A percentile compares a stretch with the other conserved stretches of the same genome.
Conservation (phyloP, 2,888 invertebrate genomes). For the Protonemura montana region DNA sequence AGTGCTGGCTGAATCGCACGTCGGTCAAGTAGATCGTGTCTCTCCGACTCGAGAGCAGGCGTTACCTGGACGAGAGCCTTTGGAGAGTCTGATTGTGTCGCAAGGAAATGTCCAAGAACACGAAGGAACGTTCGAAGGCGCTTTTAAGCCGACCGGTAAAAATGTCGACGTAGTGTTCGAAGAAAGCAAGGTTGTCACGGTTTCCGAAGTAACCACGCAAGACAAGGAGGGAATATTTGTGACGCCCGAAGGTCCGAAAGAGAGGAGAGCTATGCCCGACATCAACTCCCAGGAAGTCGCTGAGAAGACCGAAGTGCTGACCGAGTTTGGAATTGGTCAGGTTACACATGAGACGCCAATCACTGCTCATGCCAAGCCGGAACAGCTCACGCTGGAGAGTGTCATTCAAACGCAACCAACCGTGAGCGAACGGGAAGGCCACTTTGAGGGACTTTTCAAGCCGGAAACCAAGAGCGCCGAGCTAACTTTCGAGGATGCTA, state of each 20-base stretch:
- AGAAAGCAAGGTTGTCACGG: constrained; percentile 52
- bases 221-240: constrained; percentile 50
- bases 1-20: constrained; percentile 51
- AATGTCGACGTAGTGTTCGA: constrained; percentile 53
- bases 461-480: constrained; percentile 53
- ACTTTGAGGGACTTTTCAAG: constrained; percentile 55
- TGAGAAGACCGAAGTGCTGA: constrained; percentile 52
- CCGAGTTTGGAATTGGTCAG: constrained; percentile 51
- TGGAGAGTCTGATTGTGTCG: constrained; percentile 48
- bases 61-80: constrained; percentile 45
- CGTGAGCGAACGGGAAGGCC: constrained; percentile 63
- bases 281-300: constrained; percentile 52
- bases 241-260: constrained; percentile 51
- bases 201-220: constrained; percentile 52
- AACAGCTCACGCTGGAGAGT: constrained; percentile 59
- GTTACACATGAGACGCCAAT: constrained; percentile 51
- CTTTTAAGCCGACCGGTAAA: constrained; percentile 50
- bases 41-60: constrained; percentile 47
- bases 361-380: constrained; percentile 55
- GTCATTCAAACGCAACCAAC: constrained; percentile 63
- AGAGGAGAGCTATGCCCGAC: constrained; percentile 51
- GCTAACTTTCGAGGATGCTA: constrained; percentile 51
- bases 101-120: constrained; percentile 51
- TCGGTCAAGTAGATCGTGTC: constrained; percentile 44
- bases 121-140: constrained; percentile 56